Percentiles rank a stretch among this genome's conserved stretches.
Conservation (phyloP, 2,888 invertebrate species). For the Dynastes hyllus region DNA sequence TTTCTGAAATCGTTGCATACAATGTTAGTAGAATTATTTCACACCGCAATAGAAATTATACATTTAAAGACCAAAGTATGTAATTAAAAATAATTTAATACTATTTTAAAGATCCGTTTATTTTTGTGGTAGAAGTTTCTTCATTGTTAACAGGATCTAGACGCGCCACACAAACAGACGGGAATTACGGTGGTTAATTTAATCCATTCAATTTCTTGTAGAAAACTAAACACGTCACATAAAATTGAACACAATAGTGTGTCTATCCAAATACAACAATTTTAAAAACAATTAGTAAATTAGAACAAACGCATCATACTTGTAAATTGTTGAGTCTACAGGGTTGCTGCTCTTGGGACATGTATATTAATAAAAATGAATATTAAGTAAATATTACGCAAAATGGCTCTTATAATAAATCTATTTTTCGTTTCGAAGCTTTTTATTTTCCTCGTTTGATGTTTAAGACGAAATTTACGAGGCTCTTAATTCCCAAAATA, state of each 20-base stretch:
- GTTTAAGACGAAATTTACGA: conserved; percentile 37
- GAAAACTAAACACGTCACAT: background rate
- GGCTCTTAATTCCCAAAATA: conserved; percentile 37
- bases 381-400: conserved; percentile 2
- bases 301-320: background rate
- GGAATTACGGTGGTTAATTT: background rate
- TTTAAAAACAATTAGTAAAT: too few species aligned
- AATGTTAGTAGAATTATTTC: too few species aligned
- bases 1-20: too few species aligned
- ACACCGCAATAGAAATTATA: too few species aligned
- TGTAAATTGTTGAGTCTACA: background rate
- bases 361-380: conserved; percentile 15
- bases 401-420: conserved; percentile 29
- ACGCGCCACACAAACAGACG: too few species aligned
- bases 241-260: too few species aligned
- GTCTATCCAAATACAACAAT: too few species aligned
- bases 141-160: too few species aligned
- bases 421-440: conserved; percentile 7
- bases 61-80: too few species aligned
- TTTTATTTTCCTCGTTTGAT: conserved; percentile 37
- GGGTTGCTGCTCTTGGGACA: background rate
- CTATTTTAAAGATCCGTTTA: too few species aligned
- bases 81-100: too few species aligned
- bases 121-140: too few species aligned
- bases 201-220: background rate